Percentiles rank a stretch among this genome's conserved stretches.
These are phyloP conservation scores for Sycophila texana DNA, from an alignment of 2,888 invertebrate genomes.

Conservation along the genomic window DNA sequence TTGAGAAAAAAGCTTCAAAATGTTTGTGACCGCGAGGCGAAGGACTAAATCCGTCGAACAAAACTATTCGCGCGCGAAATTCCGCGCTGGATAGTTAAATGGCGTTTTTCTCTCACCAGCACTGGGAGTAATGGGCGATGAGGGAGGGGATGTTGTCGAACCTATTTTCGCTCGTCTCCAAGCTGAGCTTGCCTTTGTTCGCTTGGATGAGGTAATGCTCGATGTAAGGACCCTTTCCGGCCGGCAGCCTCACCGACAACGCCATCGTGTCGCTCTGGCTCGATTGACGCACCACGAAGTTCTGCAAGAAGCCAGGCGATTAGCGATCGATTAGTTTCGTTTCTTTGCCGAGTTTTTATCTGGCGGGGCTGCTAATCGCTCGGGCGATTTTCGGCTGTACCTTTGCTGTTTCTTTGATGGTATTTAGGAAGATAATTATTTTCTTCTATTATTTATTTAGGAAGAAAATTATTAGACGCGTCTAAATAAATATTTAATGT, in stretches of 20 bases:
- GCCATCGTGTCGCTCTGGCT: constrained; percentile 97
- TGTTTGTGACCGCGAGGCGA: no score
- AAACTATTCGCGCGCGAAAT: no score
- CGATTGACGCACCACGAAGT: constrained; percentile 95
- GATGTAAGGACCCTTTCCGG: constrained; percentile 92
- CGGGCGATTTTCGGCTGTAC: no score
- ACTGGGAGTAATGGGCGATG: constrained; percentile 95
- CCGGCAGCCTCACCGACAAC: constrained; percentile 91
- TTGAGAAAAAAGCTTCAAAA: background rate
- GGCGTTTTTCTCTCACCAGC: constrained; percentile 81
- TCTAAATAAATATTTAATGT: no score
- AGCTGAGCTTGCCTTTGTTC: constrained; percentile 85
- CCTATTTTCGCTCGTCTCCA: constrained; percentile 95
- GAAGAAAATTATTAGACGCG: no score
- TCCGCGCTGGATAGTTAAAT: constrained; percentile 9
- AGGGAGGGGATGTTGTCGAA: constrained; percentile 95
- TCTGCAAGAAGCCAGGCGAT: constrained; percentile 78
- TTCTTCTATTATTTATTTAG: no score
- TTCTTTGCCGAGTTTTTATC: no score
- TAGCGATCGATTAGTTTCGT: no score
- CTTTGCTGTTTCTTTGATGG: no score
- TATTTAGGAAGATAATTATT: no score
- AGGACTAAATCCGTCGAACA: no score
- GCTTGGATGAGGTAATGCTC: constrained; percentile 97
- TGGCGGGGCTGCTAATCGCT: no score